Evolutionary conservation across 2,113 vertebrate genomes (phyloP).

Genomic region (Macrotis lagotis): DNA sequence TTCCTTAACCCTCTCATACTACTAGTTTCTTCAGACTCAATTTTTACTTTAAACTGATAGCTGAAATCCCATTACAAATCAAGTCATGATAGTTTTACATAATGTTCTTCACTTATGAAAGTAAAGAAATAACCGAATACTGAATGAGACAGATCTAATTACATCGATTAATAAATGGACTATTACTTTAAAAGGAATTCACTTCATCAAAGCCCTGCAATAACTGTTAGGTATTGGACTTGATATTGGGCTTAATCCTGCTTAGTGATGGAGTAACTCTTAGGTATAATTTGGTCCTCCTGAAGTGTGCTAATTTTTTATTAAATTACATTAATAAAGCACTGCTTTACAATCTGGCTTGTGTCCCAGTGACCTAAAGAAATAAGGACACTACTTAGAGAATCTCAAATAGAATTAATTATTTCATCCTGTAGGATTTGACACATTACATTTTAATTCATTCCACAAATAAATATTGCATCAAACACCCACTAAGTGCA

Average conservation of each 20-base stretch:
- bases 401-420: background rate
- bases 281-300: background rate
- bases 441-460: background rate
- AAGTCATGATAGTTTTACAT: slow-evolving; percentile 7
- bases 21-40: background rate
- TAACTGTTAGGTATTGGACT: background rate
- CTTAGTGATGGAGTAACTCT: background rate
- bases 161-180: background rate
- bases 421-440: background rate
- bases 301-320: background rate
- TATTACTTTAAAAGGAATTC: background rate
- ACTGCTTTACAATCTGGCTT: background rate
- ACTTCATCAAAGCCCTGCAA: background rate
- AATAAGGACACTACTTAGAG: background rate
- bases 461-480: background rate
- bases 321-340: background rate
- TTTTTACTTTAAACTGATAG: slow-evolving; percentile 16
- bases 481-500: background rate
- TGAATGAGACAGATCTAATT: slow-evolving; percentile 20
- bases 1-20: background rate
- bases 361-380: background rate
- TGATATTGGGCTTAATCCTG: background rate
- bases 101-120: slow-evolving; percentile 15
- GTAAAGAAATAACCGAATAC: background rate
- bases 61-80: slow-evolving; percentile 20